Base-by-base conservation (phyloP, 2,797 vertebrate genomes). In the Steatocranus sp. region DNA sequence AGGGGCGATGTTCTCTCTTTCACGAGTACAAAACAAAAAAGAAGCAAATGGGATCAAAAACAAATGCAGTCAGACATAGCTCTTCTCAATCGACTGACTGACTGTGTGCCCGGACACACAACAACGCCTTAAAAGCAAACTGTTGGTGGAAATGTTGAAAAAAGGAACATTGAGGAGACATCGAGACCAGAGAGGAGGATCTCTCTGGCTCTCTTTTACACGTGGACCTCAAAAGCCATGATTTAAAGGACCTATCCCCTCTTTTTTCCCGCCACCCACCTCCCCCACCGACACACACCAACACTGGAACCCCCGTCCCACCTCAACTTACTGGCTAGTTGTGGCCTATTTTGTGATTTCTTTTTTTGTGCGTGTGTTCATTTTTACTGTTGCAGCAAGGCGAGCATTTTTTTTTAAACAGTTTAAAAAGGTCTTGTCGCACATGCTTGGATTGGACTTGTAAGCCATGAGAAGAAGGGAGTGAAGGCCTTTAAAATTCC, bases 111-210 rank as follows among this genome's bases (percentile, higher is more conserved):
- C 36, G 51, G 86, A 96, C 89, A 91, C 89, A 94, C 90, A 92
- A 95, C 92, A 92, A 63, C 97, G 97, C 97, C 97, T 98, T 98
- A 97, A 93, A 92, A 88, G 81, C 78, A 81, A 90, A 91, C 61
- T 83, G 83, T 83, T 82, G 25, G 17, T 43, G 51, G 78, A 92
- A 86, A 83, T 61, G 75, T 66, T 56, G 56, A 80, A 85, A 75
- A 80, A 87, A 91, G 90, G 56, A 91, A 84, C 78, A 20, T 38
- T 56, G 84, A 90, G 86, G 85, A 50, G 25, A 78, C 80, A 73
- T 74, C 8, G 3, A 81, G 88, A 85, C 34, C 4, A 83, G 81
- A 89, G 81, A 78, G 54, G 73, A 80, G 66, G 68, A 10, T 68
- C 63, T 9, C 7, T 48, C 70, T 63, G 34, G 54, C 70, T 79